Base-by-base conservation (phyloP, 2,113 vertebrate genomes). In the Gobiocypris rarus region DNA sequence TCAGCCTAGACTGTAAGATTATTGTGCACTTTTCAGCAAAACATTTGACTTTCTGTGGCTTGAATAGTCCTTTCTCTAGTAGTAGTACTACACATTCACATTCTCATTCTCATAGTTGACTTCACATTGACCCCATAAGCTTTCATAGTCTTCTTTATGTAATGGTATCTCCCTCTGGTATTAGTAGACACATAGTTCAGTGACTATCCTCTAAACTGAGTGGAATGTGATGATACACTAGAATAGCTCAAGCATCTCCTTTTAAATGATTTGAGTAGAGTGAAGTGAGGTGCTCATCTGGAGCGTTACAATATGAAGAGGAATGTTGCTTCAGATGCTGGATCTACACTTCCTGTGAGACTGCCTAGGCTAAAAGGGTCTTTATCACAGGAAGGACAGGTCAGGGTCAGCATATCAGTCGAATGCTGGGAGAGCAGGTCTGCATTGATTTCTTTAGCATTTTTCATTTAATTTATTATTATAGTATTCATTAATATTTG, bases 281-380 rank as follows among this genome's bases (percentile, higher is more conserved):
- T 48, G 17, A 28, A 61, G 22, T 34, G 14, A 74, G 26, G 24
- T 0, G 3, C 9, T 56, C 13, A 45, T 15, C 19, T 75, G 19
- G 24, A 17, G 5, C 22, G 22, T 28, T 41, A 19, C 1, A 26
- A 9, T 84, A 11, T 41, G 2, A 58, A 71, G 38, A 76, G 17
- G 38, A 54, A 69, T 26, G 59, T 77, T 41, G 41, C 31, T 65
- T 43, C 43, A 59, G 31, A 13, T 38, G 71, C 24, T 82, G 31
- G 54, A 77, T 82, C 59, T 77, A 26, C 61, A 5, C 74, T 78
- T 82, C 24, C 78, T 84, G 63, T 78, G 43, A 8, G 58, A 65
- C 59, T 31, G 24, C 61, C 28, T 17, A 50, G 28, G 41, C 10
- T 75, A 17, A 59, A 38, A 31, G n/a, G 43, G 48, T 87, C 59